These are phyloP conservation scores for Rutilus rutilus DNA, from an alignment of 2,113 vertebrate species.

Conservation along the genomic window DNA sequence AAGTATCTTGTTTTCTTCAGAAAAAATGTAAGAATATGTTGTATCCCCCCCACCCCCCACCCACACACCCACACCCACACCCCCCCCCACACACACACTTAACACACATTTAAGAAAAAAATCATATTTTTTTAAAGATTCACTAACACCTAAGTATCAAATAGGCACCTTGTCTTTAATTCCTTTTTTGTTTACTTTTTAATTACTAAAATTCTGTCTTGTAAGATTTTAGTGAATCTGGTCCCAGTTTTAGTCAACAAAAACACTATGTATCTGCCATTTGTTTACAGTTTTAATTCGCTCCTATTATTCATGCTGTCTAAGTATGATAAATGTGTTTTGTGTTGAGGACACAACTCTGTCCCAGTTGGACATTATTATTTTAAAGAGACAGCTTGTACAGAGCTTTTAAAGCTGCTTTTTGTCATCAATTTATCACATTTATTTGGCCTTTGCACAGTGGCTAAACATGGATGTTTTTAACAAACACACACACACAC, in stretches of 20 bases:
- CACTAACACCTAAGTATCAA: background rate
- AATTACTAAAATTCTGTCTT: background rate
- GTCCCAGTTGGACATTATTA: conserved; percentile 23
- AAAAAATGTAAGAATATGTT: too few relatives aligned
- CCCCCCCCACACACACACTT: too few relatives aligned
- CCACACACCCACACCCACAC: too few relatives aligned
- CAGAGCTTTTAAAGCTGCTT: background rate
- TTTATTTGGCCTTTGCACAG: background rate
- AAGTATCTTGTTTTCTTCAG: too few relatives aligned
- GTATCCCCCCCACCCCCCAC: too few relatives aligned
- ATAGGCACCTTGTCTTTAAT: background rate
- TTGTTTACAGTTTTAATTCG: background rate
- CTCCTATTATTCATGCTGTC: background rate
- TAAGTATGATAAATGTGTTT: background rate
- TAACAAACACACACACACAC: too few relatives aligned
- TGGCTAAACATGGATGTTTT: background rate
- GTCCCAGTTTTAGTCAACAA: background rate
- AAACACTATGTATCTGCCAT: background rate
- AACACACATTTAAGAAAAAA: too few relatives aligned
- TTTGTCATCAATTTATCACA: background rate
- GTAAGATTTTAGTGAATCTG: background rate
- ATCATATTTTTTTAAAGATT: too few relatives aligned
- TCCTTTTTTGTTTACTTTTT: background rate
- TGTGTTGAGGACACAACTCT: background rate
- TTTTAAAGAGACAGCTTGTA: conserved; percentile 23